A percentile compares a stretch with the other conserved stretches of the same genome.
Conservation (phyloP, 2,113 vertebrate species). For the Fukomys damarensis region DNA sequence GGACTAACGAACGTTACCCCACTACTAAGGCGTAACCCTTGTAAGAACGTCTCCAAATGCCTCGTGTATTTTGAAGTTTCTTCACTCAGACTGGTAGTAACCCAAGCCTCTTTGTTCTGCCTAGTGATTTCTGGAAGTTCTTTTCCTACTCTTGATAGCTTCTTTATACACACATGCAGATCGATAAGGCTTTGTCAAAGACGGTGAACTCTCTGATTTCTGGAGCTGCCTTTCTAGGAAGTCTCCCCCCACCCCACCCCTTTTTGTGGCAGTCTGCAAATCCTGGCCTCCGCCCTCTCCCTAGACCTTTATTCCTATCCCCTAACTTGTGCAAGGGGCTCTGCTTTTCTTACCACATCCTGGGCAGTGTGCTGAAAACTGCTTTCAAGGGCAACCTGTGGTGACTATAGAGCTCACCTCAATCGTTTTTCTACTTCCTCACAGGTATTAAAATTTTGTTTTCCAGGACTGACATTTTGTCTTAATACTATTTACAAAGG, state of each 20-base stretch:
- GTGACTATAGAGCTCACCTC: neutral
- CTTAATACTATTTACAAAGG: neutral
- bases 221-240: neutral
- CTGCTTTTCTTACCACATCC: neutral
- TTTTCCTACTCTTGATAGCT: neutral
- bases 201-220: neutral
- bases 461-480: neutral
- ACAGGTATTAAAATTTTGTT: neutral
- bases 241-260: too few relatives aligned
- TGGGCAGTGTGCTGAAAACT: neutral
- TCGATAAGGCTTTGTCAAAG: neutral
- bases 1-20: neutral
- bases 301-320: neutral
- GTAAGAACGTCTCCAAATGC: neutral
- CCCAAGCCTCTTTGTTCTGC: neutral
- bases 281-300: neutral
- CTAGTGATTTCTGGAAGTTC: neutral
- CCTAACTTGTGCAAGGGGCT: neutral
- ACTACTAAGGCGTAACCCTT: neutral
- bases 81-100: neutral
- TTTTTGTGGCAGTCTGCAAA: neutral
- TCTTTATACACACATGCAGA: neutral
- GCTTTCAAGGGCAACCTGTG: neutral
- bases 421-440: slow-evolving; percentile 1
- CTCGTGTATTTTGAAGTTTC: neutral